Evolutionary conservation across 2,113 vertebrate genomes (phyloP).

Genomic region (Neoarius graeffei): DNA sequence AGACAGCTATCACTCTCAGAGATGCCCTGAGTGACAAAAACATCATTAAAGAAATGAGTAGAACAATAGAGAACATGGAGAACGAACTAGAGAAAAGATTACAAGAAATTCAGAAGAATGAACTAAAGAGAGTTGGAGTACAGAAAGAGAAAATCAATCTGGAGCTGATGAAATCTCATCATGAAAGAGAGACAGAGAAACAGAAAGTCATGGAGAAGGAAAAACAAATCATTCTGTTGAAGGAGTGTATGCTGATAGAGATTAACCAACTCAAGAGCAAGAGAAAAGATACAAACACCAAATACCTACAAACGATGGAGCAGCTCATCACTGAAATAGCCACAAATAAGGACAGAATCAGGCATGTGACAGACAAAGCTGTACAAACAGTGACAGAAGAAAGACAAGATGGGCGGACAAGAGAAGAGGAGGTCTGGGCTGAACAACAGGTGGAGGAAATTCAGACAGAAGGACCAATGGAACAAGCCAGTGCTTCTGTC

Average conservation of each 20-base stretch:
- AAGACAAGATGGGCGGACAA: background rate
- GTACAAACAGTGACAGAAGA: constrained; percentile 44
- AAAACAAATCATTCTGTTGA: constrained; percentile 42
- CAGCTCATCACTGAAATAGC: constrained; percentile 23
- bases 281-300: constrained; percentile 13
- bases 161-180: constrained; percentile 23
- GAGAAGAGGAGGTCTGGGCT: background rate
- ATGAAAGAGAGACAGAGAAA: constrained; percentile 16
- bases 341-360: constrained; percentile 7
- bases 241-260: constrained; percentile 49
- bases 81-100: constrained; percentile 38
- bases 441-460: constrained; percentile 9
- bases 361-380: constrained; percentile 43
- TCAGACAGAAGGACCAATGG: constrained; percentile 1
- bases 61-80: constrained; percentile 30
- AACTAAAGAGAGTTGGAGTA: constrained; percentile 42
- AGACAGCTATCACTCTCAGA: background rate
- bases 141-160: constrained; percentile 41
- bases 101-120: constrained; percentile 42
- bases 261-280: constrained; percentile 42
- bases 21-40: constrained; percentile 5
- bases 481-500: background rate
- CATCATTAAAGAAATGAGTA: constrained; percentile 22
- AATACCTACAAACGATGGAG: constrained; percentile 41
- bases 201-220: constrained; percentile 40